Evolutionary conservation across 2,888 invertebrate species (phyloP), one percentile per base, ranked within the genome.

Genomic region (Rhagium mordax): DNA sequence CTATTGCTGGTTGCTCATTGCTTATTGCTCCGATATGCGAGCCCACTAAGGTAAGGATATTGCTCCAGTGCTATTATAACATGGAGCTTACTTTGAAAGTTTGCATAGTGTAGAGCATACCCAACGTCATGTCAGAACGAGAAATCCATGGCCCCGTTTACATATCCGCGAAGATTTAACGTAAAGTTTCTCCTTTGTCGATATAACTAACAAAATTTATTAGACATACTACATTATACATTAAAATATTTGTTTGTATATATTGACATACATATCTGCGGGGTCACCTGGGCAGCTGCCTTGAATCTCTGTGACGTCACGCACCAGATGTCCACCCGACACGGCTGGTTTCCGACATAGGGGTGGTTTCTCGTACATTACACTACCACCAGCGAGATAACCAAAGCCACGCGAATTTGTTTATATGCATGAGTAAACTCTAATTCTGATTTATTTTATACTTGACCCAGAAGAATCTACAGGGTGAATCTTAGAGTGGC

Each of bases 381-480:
- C 64, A 59, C 59, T 60, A 41, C 72, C 73, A 24, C 47, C 57
- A 41, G 57, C 24, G 41, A 53, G 65, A 65, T 65, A 67, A 57
- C 55, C 41, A 74, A 76, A 74, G 77, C 78, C 79, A 79, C 78
- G 76, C 77, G 79, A 79, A 79, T 80, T 78, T 75, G 74, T 80
- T 80, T 80, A 77, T 70, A 77, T 76, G 79, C 64, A 53, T 51
- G 72, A 68, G 55, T 77, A 68, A 65, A 33, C 49, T 60, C 15
- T 57, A 10, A 24, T 57, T 70, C 53, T 55, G 74, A 74, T 74
- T 74, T 74, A 66, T 67, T 24, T 57, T 24, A 24, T 24, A 24
- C 24, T 24, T 24, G 6, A n/a, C n/a, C n/a, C n/a, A n/a, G n/a
- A n/a, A n/a, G n/a, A n/a, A n/a, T n/a, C n/a, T n/a, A n/a, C n/a